Conservation (phyloP, 2,113 vertebrate species). For the Cisticola juncidis region DNA sequence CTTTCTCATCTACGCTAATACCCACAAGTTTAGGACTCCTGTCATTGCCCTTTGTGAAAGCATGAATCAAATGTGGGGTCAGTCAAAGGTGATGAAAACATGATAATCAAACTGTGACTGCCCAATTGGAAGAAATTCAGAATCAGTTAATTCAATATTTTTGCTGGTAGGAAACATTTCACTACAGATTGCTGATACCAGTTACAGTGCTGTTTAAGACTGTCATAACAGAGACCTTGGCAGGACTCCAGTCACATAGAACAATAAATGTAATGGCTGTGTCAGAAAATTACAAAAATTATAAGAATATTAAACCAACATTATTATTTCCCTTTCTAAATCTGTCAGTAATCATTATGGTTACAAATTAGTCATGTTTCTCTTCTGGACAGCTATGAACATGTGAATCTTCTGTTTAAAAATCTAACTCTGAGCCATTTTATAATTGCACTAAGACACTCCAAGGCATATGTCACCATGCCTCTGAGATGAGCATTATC, state of each 20-base stretch:
- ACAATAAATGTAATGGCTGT: conserved; percentile 4
- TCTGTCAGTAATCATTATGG: not conserved
- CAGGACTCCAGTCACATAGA: not conserved
- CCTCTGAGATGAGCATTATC: not conserved
- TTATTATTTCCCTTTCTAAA: not conserved
- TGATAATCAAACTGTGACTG: not conserved
- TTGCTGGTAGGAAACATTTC: conserved; percentile 40
- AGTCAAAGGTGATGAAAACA: not conserved
- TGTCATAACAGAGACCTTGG: conserved; percentile 34
- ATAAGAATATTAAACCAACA: not conserved
- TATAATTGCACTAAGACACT: conserved; percentile 22
- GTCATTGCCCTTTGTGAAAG: not conserved
- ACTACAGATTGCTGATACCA: conserved; percentile 15
- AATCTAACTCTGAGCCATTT: conserved; percentile 19
- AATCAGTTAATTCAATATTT: conserved; percentile 1
- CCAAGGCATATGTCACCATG: not conserved
- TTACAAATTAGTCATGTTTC: conserved; percentile 20
- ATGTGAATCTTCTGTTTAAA: not conserved
- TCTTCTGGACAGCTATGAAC: not conserved
- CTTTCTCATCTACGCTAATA: not conserved
- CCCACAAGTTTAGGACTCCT: not conserved
- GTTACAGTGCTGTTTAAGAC: not conserved
- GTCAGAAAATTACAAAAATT: not conserved
- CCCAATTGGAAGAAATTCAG: not conserved
- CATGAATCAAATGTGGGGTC: not conserved